Conservation (phyloP, 1,140 invertebrate species). For the Stegodyphus mimosarum region DNA sequence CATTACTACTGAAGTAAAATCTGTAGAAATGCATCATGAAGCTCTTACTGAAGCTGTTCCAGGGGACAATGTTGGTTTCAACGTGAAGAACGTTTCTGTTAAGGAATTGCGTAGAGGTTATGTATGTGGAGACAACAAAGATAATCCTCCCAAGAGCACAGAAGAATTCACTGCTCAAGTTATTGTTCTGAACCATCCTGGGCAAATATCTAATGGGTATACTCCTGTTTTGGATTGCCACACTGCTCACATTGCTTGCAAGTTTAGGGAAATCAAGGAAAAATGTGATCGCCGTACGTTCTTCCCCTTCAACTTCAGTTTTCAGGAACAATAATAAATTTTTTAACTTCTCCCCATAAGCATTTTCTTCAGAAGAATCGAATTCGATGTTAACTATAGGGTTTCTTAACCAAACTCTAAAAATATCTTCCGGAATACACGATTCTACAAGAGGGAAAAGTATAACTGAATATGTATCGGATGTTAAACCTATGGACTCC, state of each 20-base stretch:
- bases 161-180: constrained; percentile 95
- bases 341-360: too few relatives aligned
- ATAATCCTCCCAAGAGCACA: constrained; percentile 91
- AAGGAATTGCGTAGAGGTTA: constrained; percentile 97
- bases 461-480: too few relatives aligned
- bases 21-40: constrained; percentile 99
- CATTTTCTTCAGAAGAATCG: too few relatives aligned
- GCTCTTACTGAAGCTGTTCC: constrained; percentile 92
- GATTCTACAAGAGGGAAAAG: too few relatives aligned
- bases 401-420: too few relatives aligned
- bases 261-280: constrained; percentile 97
- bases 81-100: constrained; percentile 99
- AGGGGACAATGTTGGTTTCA: constrained; percentile 99
- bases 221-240: constrained; percentile 98
- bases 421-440: too few relatives aligned
- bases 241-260: constrained; percentile 98
- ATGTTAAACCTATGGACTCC: too few relatives aligned
- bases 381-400: too few relatives aligned
- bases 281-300: constrained; percentile 99
- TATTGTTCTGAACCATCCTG: constrained; percentile 97
- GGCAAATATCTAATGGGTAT: constrained; percentile 96
- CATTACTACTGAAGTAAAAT: constrained; percentile 98
- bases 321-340: too few relatives aligned
- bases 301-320: too few relatives aligned
- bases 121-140: constrained; percentile 97